A percentile compares a stretch with the other conserved stretches of the same genome.
Evolutionary conservation across 2,797 vertebrate genomes (phyloP).

Genomic region (Vireo griseus): DNA sequence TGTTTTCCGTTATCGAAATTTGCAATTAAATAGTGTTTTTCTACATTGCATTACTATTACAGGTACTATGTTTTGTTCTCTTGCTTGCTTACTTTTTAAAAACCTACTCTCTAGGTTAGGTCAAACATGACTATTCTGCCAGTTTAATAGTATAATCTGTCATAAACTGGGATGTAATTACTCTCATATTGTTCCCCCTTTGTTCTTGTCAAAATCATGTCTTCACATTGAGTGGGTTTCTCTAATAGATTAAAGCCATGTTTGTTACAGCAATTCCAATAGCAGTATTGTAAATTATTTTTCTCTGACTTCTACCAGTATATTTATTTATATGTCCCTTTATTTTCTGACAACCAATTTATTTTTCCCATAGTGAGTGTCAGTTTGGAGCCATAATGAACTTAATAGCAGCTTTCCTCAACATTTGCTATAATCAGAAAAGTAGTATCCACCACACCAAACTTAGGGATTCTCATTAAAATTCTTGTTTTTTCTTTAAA

Average conservation of each 20-base stretch:
- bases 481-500: neutral
- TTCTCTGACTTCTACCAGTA: neutral
- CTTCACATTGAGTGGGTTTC: neutral
- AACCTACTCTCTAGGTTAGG: neutral
- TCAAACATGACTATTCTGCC: neutral
- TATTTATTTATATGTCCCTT: slow-evolving; percentile 26
- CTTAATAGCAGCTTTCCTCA: neutral
- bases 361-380: neutral
- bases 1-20: neutral
- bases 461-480: slow-evolving; percentile 1
- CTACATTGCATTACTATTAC: neutral
- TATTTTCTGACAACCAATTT: neutral
- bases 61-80: neutral
- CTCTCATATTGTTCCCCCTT: neutral
- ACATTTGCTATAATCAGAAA: neutral
- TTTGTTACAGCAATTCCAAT: neutral
- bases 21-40: neutral
- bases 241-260: neutral
- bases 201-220: neutral
- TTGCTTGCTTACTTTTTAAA: neutral
- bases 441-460: neutral
- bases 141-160: neutral
- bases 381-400: neutral
- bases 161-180: neutral
- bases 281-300: neutral